Base-by-base conservation (phyloP, 1,140 invertebrate species). In the Choristoneura fumiferana region DNA sequence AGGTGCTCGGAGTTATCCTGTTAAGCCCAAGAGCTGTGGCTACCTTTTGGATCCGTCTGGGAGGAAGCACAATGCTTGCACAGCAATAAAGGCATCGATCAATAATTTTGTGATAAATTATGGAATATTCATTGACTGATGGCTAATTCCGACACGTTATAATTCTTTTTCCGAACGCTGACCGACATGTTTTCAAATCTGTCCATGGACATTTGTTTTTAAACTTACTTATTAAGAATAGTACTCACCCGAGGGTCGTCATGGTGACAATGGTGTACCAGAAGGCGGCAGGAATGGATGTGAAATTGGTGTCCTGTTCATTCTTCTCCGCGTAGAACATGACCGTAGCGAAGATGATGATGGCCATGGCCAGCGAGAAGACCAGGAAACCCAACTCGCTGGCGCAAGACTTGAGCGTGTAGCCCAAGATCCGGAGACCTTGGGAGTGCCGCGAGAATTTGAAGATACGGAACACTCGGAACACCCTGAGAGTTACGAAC, bases 291-390 rank as follows among this genome's bases (percentile, higher is more conserved):
- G 98, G 98, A 91, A 99, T 99, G 79, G 97, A 99, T 54, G 97
- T 99, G 91, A 99, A 99, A 85, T 96, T 97, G 29, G 98, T 99
- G 49, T 95, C 94, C 65, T 94, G 93, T 60, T 98, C 97, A 89
- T 98, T 99, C 91, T 99, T 99, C 92, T 99, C 98, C 39, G 98
- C 97, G 92, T 99, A 99, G 91, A 98, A 99, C 98, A 99, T 99
- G 58, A 99, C 98, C 34, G 98, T 99, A 57, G 98, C 98, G 90
- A 99, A 99, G 72, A 99, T 99, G 74, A 99, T 99, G 87, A 99
- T 99, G 70, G 99, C 99, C 99, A 99, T 99, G 54, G 98, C 98
- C 62, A 99, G 91, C 8, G 98, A 99, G 90, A 99, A 99, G 18
- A 99, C 98, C 39, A 99, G 93, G 91, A 99, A 99, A 59, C 99